Base-by-base conservation (phyloP, 1,140 invertebrate species). In the Chrysoperla carnea region DNA sequence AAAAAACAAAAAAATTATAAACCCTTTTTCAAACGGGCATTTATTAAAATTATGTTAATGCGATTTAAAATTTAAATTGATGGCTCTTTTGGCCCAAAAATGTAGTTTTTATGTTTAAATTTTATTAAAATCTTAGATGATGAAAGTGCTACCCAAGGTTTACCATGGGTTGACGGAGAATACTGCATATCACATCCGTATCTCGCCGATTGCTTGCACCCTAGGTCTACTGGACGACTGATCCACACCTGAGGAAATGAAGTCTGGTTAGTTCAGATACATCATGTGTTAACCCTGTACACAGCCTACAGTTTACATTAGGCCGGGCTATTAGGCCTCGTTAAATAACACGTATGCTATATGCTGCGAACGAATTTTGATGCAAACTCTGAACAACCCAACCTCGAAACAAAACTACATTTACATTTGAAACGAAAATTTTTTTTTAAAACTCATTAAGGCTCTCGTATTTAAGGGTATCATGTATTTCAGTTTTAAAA, bases 131-230 rank as follows among this genome's bases (percentile, higher is more conserved):
- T 13, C 17, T 39, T 38, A 38, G n/a, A 38, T 13, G n/a, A 38
- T 39, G 69, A 67, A 67, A 67, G 67, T 67, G 64, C 64, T 67
- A 59, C 60, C 61, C 67, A 67, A 67, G 66, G 58, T 67, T 69
- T 72, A 72, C 70, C 70, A 70, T 72, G 68, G 62, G 57, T 60
- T 61, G 66, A 23, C 17, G 17, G 17, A 23, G 17, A 23, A 23
- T 23, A 23, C 17, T 66, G 33, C 47, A 48, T 49, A 47, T 39
- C 49, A 46, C 47, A 50, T 40, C 39, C 44, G 40, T 12, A 9
- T 33, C 31, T 11, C 49, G 49, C 51, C 50, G 40, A 44, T 37
- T 45, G 46, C 49, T 48, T 45, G 44, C 51, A 52, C 11, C n/a
- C n/a, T 31, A 41, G 27, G 17, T 29, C 40, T 28, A 12, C 12